Evolutionary conservation across 2,113 vertebrate species (phyloP).

Genomic region (Canis aureus): DNA sequence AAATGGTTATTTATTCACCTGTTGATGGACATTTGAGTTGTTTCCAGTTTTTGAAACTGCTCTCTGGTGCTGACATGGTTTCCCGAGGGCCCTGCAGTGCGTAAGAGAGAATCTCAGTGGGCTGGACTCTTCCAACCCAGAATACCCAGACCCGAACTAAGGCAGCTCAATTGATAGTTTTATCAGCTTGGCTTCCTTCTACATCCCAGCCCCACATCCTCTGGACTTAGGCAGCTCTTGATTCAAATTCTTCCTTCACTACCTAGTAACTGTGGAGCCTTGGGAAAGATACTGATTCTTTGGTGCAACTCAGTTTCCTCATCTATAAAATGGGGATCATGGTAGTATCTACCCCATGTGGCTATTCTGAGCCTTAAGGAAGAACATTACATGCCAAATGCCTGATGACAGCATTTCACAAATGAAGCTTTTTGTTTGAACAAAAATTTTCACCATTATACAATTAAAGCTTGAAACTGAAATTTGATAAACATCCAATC

Average conservation of each 20-base stretch:
- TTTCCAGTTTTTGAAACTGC: background rate
- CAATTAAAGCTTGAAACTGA: background rate
- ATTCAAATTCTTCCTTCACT: background rate
- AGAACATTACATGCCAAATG: background rate
- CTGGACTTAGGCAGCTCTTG: background rate
- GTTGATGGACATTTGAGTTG: background rate
- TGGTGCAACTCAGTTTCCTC: background rate
- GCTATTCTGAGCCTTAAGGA: background rate
- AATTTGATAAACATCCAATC: background rate
- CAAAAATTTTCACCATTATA: background rate
- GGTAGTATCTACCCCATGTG: background rate
- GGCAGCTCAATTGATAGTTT: background rate
- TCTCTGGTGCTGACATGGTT: background rate
- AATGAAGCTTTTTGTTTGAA: background rate
- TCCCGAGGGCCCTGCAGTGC: background rate
- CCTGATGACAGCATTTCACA: background rate
- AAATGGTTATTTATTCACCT: background rate
- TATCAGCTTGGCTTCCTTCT: background rate
- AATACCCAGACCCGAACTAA: background rate
- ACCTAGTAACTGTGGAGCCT: background rate
- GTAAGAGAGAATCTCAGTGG: background rate
- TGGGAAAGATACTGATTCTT: background rate
- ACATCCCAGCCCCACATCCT: background rate
- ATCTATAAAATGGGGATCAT: background rate
- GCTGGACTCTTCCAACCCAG: background rate